phyloP scores from a whole-genome alignment of 2,113 vertebrate species.

The Campylomormyrus numenius region DNA sequence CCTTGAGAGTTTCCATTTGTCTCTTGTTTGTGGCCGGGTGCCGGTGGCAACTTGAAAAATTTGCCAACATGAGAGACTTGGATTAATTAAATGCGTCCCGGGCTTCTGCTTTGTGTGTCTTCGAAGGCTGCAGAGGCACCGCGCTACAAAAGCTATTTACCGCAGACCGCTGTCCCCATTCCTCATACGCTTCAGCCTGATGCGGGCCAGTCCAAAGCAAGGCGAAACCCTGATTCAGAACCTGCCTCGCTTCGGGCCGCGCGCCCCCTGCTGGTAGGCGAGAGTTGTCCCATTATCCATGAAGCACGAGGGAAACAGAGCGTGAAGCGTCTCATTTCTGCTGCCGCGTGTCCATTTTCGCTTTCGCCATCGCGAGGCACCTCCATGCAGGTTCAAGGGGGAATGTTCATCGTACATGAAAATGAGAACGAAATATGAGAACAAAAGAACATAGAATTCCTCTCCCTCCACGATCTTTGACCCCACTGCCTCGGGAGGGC shows the following conservation, averaged over 20 bases:
- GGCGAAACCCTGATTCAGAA: neutral
- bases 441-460: neutral
- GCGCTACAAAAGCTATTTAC: conserved; percentile 31
- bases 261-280: neutral
- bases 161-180: conserved; percentile 21
- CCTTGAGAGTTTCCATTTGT: neutral
- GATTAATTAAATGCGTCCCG: conserved; percentile 35
- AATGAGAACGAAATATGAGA: neutral
- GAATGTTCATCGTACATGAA: neutral
- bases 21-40: neutral
- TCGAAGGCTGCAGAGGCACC: conserved; percentile 7
- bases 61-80: conserved; percentile 11
- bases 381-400: neutral
- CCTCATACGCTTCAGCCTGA: neutral
- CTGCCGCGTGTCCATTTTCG: neutral
- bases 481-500: neutral
- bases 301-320: neutral
- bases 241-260: neutral
- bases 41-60: conserved; percentile 6
- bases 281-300: neutral
- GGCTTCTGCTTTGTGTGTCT: conserved; percentile 33
- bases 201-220: neutral
- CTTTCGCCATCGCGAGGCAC: neutral
- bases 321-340: neutral
- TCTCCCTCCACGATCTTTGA: neutral